phyloP scores from a whole-genome alignment of 2,113 vertebrate genomes.

The Mixornis gularis region DNA sequence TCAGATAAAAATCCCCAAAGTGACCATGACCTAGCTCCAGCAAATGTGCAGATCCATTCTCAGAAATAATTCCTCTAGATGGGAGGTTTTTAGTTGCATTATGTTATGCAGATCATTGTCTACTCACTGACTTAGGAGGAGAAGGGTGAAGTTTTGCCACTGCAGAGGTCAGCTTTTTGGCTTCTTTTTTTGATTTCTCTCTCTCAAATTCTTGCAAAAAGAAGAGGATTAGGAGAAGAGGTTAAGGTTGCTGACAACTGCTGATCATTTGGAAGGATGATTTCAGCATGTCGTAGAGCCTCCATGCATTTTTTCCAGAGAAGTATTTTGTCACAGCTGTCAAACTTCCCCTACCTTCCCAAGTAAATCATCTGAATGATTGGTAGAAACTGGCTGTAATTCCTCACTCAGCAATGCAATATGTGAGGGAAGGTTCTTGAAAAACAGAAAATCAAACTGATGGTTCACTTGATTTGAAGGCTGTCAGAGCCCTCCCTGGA shows the following conservation, averaged over 20 bases:
- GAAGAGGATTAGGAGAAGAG: neutral
- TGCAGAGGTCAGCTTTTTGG: neutral
- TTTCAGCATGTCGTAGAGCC: neutral
- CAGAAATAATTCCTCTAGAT: neutral
- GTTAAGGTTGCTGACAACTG: slow-evolving; percentile 28
- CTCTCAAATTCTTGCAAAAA: neutral
- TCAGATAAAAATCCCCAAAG: neutral
- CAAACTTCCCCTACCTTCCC: slow-evolving; percentile 26
- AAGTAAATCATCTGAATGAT: slow-evolving; percentile 30
- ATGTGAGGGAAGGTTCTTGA: slow-evolving; percentile 27
- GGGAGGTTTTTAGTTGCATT: neutral
- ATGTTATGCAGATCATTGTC: neutral
- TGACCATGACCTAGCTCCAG: neutral
- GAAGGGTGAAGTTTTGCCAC: neutral
- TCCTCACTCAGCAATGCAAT: neutral
- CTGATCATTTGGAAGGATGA: slow-evolving; percentile 25
- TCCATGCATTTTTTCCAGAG: slow-evolving; percentile 31
- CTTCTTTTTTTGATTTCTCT: neutral
- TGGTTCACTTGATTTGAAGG: slow-evolving; percentile 18
- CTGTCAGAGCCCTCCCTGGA: neutral
- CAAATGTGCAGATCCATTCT: neutral
- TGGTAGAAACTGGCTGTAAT: slow-evolving; percentile 52
- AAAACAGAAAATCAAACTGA: slow-evolving; percentile 55
- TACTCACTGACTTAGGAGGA: neutral
- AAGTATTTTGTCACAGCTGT: slow-evolving; percentile 53